These are phyloP conservation scores for Chalcis sispes DNA, from an alignment of 2,888 invertebrate species.

Conservation along the genomic window DNA sequence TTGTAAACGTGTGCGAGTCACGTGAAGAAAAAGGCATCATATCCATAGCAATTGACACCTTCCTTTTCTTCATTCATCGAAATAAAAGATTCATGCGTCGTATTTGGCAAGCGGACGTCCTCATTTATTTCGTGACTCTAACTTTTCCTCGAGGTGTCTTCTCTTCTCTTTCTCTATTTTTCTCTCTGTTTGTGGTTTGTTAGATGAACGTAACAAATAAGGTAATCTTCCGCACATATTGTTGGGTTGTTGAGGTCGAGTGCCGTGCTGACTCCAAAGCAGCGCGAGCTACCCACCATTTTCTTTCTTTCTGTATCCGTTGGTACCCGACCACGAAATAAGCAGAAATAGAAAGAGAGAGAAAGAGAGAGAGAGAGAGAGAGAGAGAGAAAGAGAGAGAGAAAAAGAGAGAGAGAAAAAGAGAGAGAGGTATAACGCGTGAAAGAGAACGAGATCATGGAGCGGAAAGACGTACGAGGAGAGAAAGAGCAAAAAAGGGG, in stretches of 20 bases:
- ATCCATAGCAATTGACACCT: too few relatives aligned
- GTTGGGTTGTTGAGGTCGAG: conserved; percentile 68
- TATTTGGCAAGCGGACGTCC: conserved; percentile 37
- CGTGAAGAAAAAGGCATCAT: conserved; percentile 2
- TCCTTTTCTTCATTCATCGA: conserved; percentile 17
- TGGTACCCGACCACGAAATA: not conserved
- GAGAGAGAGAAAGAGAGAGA: not conserved
- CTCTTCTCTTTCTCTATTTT: conserved; percentile 42
- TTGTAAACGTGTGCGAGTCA: conserved; percentile 14
- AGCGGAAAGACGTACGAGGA: conserved; percentile 26
- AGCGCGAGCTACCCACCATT: conserved; percentile 32
- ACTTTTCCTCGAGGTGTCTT: conserved; percentile 62
- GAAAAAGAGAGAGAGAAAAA: not conserved
- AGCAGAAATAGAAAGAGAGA: not conserved
- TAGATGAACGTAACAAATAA: conserved; percentile 74
- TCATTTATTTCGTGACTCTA: conserved; percentile 46
- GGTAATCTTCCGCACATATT: conserved; percentile 72
- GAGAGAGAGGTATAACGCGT: too few relatives aligned
- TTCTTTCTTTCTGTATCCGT: too few relatives aligned
- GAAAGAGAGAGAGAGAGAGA: not conserved
- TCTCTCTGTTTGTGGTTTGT: conserved; percentile 69
- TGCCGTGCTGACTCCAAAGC: conserved; percentile 71
- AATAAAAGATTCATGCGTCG: conserved; percentile 51
- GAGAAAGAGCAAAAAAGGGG: conserved; percentile 16
- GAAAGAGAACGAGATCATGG: conserved; percentile 25